Evolutionary conservation across 2,113 vertebrate genomes (phyloP).

Genomic region (Barnardius zonarius): DNA sequence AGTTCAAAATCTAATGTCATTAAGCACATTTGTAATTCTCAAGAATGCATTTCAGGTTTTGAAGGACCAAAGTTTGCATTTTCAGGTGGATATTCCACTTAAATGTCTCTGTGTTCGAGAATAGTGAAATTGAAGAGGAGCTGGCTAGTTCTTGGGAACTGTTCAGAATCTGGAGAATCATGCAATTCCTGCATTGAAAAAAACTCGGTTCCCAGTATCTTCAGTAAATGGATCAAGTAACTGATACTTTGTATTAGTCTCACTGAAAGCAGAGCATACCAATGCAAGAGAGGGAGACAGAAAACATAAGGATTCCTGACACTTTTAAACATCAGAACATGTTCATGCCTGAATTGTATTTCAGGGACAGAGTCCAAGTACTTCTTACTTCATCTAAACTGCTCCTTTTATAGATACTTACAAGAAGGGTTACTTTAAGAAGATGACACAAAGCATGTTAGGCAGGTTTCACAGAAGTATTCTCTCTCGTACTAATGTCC

Average conservation of each 20-base stretch:
- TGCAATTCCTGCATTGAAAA: not conserved
- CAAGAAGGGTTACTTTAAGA: not conserved
- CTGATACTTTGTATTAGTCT: not conserved
- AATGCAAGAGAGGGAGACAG: not conserved
- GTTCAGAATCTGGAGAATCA: not conserved
- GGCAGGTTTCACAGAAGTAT: not conserved
- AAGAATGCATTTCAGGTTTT: not conserved
- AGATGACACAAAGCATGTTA: not conserved
- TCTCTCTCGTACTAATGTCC: not conserved
- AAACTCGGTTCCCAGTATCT: not conserved
- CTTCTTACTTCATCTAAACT: not conserved
- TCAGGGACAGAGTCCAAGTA: not conserved
- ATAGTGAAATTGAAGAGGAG: not conserved
- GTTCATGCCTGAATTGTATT: not conserved
- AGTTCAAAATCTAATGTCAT: conserved; percentile 5
- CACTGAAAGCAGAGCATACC: not conserved
- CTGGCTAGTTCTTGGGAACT: not conserved
- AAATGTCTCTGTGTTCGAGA: not conserved
- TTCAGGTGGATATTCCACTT: not conserved
- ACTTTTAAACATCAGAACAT: not conserved
- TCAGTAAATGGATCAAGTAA: not conserved
- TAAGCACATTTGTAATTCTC: not conserved
- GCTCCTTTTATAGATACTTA: not conserved
- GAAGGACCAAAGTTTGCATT: not conserved
- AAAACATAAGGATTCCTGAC: not conserved